Percentiles rank a stretch among this genome's conserved stretches.
Conservation (phyloP, 2,113 vertebrate species). For the Myrmophylax atrothorax region DNA sequence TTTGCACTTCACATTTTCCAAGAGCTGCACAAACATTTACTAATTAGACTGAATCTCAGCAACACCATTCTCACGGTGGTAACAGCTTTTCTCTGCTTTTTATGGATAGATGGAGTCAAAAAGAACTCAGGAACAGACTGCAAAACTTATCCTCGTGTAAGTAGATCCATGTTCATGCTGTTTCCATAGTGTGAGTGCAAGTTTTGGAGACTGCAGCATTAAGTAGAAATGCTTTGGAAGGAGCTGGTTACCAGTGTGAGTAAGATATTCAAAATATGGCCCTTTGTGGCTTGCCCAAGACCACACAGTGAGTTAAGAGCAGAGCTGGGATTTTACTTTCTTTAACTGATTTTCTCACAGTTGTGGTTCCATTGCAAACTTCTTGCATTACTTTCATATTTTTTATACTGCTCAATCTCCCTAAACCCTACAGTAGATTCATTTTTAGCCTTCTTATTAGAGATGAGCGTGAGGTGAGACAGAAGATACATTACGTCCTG, state of each 20-base stretch:
- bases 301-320: slow-evolving; percentile 3
- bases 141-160: not conserved
- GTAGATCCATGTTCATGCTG: not conserved
- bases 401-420: not conserved
- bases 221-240: slow-evolving; percentile 36
- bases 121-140: not conserved
- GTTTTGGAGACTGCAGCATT: not conserved
- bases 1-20: not conserved
- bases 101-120: not conserved
- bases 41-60: slow-evolving; percentile 27
- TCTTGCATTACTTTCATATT: not conserved
- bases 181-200: not conserved
- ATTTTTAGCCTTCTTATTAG: not conserved
- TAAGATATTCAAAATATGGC: slow-evolving; percentile 38
- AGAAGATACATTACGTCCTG: not conserved
- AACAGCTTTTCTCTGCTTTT: not conserved
- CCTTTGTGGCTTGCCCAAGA: slow-evolving; percentile 4
- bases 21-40: not conserved
- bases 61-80: not conserved
- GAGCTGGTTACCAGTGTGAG: not conserved
- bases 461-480: not conserved
- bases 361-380: slow-evolving; percentile 27
- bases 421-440: not conserved
- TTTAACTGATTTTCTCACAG: slow-evolving; percentile 48
- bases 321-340: slow-evolving; percentile 32